A percentile compares a stretch with the other conserved stretches of the same genome.
phyloP scores from a whole-genome alignment of 2,797 vertebrate species.

The Enteromius trimaculatus region DNA sequence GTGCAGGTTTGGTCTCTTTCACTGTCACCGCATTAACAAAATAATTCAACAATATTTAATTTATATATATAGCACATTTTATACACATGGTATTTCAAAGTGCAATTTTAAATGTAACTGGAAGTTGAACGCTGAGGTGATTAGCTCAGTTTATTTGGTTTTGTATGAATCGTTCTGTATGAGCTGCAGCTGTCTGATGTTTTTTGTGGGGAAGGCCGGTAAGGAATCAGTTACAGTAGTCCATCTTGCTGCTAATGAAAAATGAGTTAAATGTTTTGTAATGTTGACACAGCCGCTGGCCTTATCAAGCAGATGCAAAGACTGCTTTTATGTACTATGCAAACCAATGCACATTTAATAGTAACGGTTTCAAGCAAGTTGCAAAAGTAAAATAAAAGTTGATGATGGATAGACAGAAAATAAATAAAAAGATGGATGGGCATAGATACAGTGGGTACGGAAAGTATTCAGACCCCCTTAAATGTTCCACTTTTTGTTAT shows the following conservation, averaged over 20 bases:
- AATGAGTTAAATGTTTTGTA: background rate
- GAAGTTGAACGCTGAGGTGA: background rate
- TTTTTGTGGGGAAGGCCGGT: background rate
- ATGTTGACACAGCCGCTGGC: slow-evolving; percentile 3
- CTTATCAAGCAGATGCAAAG: slow-evolving; percentile 4
- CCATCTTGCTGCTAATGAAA: background rate
- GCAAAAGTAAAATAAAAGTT: background rate
- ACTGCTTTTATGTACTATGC: background rate
- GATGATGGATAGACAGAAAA: too few species aligned
- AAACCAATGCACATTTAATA: slow-evolving; percentile 19
- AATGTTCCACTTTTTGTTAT: too few species aligned
- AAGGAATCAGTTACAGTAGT: slow-evolving; percentile 10
- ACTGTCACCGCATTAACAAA: slow-evolving; percentile 1
- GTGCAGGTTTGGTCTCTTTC: background rate
- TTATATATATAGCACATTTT: background rate
- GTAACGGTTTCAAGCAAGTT: background rate
- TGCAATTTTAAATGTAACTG: background rate
- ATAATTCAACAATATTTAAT: background rate
- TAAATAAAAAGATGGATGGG: too few species aligned
- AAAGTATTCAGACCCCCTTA: too few species aligned
- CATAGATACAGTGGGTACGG: too few species aligned
- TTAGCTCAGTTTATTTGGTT: background rate
- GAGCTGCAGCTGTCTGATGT: background rate
- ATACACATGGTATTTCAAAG: background rate
- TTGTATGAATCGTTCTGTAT: background rate